These are phyloP conservation scores for Branchellion lobata DNA, from an alignment of 2,888 invertebrate species.

Conservation along the genomic window DNA sequence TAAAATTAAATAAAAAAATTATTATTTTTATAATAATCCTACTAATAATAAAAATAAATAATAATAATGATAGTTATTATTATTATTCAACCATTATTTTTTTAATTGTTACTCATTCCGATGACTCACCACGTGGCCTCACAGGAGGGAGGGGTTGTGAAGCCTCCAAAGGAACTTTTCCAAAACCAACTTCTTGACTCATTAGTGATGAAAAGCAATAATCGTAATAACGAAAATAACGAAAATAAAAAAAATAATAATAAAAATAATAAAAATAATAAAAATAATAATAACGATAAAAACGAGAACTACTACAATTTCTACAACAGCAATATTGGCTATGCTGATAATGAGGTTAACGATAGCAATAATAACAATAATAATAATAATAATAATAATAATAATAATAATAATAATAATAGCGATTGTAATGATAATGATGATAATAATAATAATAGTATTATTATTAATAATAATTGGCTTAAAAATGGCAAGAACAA, in stretches of 20 bases:
- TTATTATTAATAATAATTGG: too few relatives aligned
- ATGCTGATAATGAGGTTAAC: not conserved
- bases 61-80: not conserved
- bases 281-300: not conserved
- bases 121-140: not conserved
- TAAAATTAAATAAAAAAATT: too few relatives aligned
- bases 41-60: not conserved
- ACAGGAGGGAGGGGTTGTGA: not conserved
- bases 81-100: not conserved
- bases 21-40: too few relatives aligned
- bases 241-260: not conserved
- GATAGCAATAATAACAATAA: conserved; percentile 1
- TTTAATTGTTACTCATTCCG: not conserved
- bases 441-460: too few relatives aligned
- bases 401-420: too few relatives aligned
- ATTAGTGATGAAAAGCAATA: not conserved
- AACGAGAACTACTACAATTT: not conserved
- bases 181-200: not conserved
- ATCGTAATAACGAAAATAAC: not conserved
- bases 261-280: not conserved
- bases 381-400: too few relatives aligned
- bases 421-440: too few relatives aligned
- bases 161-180: not conserved
- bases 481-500: too few relatives aligned
- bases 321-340: not conserved